These are phyloP conservation scores for Drosophila helvetica DNA, from an alignment of 2,888 invertebrate genomes.

Conservation along the genomic window DNA sequence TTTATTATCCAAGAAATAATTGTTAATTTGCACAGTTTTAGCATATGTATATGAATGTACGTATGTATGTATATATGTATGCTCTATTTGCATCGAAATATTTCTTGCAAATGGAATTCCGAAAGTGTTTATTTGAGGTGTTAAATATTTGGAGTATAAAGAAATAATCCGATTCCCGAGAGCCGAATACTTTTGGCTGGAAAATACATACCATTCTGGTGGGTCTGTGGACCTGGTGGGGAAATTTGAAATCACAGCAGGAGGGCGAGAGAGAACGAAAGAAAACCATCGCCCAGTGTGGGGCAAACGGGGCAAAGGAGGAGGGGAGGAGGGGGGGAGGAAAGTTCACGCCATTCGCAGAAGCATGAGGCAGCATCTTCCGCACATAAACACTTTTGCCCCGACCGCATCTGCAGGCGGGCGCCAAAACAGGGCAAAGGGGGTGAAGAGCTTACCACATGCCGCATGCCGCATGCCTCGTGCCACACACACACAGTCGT, in stretches of 20 bases:
- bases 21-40: neutral
- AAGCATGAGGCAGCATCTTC: slow-evolving; percentile 49
- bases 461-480: slow-evolving; percentile 56
- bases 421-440: neutral
- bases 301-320: neutral
- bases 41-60: no score
- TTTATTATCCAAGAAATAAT: no score
- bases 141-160: neutral
- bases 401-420: slow-evolving; percentile 30
- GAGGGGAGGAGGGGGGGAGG: slow-evolving; percentile 11
- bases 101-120: neutral
- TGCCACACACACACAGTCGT: slow-evolving; percentile 48
- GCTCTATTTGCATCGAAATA: neutral
- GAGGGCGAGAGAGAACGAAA: slow-evolving; percentile 25
- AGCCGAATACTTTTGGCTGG: slow-evolving; percentile 29
- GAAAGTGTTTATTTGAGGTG: slow-evolving; percentile 15
- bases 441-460: slow-evolving; percentile 35
- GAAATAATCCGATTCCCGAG: slow-evolving; percentile 7
- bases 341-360: slow-evolving; percentile 78
- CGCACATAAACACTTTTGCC: slow-evolving; percentile 32
- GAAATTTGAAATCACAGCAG: slow-evolving; percentile 70
- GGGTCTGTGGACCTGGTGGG: slow-evolving; percentile 20
- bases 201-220: slow-evolving; percentile 21
- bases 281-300: neutral
- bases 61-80: no score